phyloP scores from a whole-genome alignment of 2,113 vertebrate species.

The Erythrolamprus reginae region DNA sequence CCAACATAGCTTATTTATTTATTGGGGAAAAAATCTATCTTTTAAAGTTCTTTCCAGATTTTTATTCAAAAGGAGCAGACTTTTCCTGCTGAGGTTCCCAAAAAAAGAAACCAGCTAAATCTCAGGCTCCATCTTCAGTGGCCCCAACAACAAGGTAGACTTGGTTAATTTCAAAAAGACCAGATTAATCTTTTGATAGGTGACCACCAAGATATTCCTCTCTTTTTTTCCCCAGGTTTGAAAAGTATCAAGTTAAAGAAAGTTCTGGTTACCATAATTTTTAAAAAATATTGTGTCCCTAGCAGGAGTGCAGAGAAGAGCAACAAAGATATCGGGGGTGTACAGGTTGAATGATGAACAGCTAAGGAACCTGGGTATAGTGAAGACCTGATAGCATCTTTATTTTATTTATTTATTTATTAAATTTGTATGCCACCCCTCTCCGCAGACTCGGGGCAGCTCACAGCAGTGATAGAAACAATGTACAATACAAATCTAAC shows the following conservation, averaged over 20 bases:
- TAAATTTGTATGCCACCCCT: too few species aligned
- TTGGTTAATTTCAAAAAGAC: background rate
- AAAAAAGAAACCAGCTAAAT: background rate
- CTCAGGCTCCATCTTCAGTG: background rate
- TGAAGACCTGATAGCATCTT: background rate
- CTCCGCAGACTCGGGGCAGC: too few species aligned
- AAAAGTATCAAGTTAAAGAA: too few species aligned
- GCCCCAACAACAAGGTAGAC: background rate
- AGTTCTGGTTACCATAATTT: too few species aligned
- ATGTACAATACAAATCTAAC: too few species aligned
- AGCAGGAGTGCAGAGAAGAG: background rate
- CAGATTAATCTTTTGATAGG: background rate
- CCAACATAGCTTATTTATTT: background rate
- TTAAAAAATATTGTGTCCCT: background rate
- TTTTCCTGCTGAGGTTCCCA: background rate
- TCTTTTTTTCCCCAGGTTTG: too few species aligned
- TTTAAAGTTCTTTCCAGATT: background rate
- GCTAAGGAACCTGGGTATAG: background rate
- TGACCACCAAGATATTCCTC: too few species aligned
- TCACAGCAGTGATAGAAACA: too few species aligned
- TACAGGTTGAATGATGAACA: background rate
- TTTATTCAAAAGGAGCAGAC: background rate
- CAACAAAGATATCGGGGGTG: background rate
- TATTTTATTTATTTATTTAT: too few species aligned
- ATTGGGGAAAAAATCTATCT: background rate